Conservation (phyloP, 2,113 vertebrate species). For the Numenius arquata region DNA sequence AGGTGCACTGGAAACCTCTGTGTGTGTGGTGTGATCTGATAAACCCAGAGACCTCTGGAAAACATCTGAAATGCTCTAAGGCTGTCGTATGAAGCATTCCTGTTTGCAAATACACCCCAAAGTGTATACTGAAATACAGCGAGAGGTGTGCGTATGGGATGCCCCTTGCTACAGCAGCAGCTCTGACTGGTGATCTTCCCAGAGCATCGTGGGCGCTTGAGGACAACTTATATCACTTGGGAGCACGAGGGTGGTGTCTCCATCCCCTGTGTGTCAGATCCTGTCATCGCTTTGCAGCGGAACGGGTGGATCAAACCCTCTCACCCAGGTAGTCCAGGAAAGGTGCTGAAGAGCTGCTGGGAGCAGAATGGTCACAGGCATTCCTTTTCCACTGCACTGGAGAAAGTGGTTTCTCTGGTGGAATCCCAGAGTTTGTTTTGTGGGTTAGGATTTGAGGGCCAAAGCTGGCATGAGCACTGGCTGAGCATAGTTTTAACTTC, state of each 20-base stretch:
- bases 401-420: background rate
- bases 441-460: background rate
- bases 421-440: fast-evolving
- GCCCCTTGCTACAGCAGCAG: background rate
- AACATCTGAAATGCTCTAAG: fast-evolving
- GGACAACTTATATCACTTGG: background rate
- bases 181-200: background rate
- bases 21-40: background rate
- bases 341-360: background rate
- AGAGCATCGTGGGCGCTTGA: fast-evolving
- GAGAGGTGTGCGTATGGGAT: fast-evolving
- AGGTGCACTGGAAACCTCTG: background rate
- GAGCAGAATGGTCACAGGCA: fast-evolving
- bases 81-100: background rate
- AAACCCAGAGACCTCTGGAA: background rate
- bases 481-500: background rate
- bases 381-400: fast-evolving
- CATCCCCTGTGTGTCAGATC: fast-evolving
- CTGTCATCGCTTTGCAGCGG: background rate
- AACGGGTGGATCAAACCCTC: fast-evolving
- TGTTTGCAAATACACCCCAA: background rate
- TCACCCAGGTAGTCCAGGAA: background rate
- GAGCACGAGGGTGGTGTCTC: background rate
- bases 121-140: background rate
- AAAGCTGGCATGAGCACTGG: background rate